These are phyloP conservation scores for Iphiclides podalirius DNA, from an alignment of 2,888 invertebrate species.

Conservation along the genomic window DNA sequence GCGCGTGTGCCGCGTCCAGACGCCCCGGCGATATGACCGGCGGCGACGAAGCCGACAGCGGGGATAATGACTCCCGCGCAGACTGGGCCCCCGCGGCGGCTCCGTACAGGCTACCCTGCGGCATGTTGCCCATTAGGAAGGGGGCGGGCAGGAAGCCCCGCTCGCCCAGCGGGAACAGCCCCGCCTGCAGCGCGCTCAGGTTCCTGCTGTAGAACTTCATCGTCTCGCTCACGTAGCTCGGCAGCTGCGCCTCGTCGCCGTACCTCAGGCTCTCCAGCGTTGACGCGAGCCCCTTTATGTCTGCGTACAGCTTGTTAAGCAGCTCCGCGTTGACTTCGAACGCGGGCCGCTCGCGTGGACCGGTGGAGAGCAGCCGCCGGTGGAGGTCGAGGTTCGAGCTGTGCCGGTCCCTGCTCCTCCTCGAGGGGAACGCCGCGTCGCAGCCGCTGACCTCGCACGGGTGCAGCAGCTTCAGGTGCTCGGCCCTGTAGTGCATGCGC, in stretches of 20 bases:
- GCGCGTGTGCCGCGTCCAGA: constrained; percentile 67
- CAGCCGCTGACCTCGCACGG: constrained; percentile 94
- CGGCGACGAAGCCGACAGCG: constrained; percentile 70
- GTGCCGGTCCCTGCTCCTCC: constrained; percentile 82
- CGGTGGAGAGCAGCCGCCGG: constrained; percentile 73
- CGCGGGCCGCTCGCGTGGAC: constrained; percentile 72
- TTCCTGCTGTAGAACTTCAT: constrained; percentile 76
- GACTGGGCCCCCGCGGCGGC: constrained; percentile 64
- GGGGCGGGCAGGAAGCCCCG: constrained; percentile 68
- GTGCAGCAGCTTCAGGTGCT: constrained; percentile 93
- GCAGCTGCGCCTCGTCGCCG: constrained; percentile 65
- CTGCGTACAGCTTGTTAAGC: constrained; percentile 89
- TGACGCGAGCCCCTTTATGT: constrained; percentile 82
- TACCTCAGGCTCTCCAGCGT: constrained; percentile 83
- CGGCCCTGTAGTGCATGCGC: constrained; percentile 94
- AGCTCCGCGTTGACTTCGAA: constrained; percentile 89
- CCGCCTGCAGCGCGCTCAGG: constrained; percentile 64
- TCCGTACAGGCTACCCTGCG: constrained; percentile 60
- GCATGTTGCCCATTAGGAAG: constrained; percentile 65
- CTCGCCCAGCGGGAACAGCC: constrained; percentile 64
- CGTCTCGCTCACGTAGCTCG: constrained; percentile 71
- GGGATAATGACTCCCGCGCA: constrained; percentile 69
- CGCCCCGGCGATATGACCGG: constrained; percentile 71
- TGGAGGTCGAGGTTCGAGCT: constrained; percentile 79
- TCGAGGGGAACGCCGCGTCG: constrained; percentile 94